Conservation (phyloP, 1,140 invertebrate species). For the Neodiprion virginianus region DNA sequence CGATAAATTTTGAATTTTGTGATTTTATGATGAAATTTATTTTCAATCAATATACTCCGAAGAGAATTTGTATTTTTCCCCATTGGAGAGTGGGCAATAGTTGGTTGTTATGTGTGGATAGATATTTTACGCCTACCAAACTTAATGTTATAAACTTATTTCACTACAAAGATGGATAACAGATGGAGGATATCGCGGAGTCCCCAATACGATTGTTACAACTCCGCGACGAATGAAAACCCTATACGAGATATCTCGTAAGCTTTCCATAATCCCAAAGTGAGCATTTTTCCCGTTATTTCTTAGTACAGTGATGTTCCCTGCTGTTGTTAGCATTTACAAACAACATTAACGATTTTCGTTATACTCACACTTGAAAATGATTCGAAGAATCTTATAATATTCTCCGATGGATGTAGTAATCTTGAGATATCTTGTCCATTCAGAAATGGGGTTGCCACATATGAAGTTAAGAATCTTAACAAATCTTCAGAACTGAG, state of each 20-base stretch:
- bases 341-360: background rate
- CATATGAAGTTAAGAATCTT: background rate
- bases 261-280: constrained; percentile 20
- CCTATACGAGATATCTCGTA: constrained; percentile 19
- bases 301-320: background rate
- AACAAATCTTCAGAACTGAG: too few relatives aligned
- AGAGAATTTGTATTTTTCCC: too few relatives aligned
- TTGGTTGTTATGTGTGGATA: constrained; percentile 7
- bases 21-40: too few relatives aligned
- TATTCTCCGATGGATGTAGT: background rate
- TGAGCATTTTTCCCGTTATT: background rate
- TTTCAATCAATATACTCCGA: too few relatives aligned
- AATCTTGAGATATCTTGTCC: background rate
- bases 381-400: background rate
- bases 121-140: constrained; percentile 29
- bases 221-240: constrained; percentile 11
- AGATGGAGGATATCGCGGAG: background rate
- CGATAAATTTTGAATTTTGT: background rate
- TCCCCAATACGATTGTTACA: constrained; percentile 14
- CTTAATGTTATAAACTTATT: constrained; percentile 30
- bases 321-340: background rate
- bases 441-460: background rate
- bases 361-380: background rate
- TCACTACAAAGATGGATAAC: constrained; percentile 29
- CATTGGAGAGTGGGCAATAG: background rate